Evolutionary conservation across 2,113 vertebrate species (phyloP).

Genomic region (Podocnemis expansa): DNA sequence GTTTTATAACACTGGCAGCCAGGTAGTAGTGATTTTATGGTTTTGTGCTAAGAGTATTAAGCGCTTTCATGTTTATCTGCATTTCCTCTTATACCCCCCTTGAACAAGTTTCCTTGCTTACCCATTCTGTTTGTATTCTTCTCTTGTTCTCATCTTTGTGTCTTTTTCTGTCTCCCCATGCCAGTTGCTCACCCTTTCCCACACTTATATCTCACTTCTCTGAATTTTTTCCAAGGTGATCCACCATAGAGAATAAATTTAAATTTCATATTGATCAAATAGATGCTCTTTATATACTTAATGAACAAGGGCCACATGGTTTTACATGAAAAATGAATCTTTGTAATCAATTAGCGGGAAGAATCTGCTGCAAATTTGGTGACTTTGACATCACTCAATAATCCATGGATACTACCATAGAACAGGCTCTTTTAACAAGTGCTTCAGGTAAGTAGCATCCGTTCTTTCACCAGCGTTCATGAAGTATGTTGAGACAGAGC

Average conservation of each 20-base stretch:
- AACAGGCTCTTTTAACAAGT: neutral
- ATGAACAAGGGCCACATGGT: neutral
- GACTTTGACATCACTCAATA: constrained; percentile 30
- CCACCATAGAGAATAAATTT: neutral
- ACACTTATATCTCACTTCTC: neutral
- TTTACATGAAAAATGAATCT: constrained; percentile 50
- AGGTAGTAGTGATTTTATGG: neutral
- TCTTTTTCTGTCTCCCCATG: rapidly evolving
- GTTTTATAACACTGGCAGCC: neutral
- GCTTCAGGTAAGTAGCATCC: neutral
- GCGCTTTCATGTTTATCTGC: neutral
- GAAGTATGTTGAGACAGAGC: neutral
- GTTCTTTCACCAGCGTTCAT: neutral
- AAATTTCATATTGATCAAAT: neutral
- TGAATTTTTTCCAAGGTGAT: neutral
- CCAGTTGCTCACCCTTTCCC: neutral
- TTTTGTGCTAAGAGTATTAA: neutral
- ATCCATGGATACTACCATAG: constrained; percentile 1
- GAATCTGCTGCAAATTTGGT: constrained; percentile 33
- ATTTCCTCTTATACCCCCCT: neutral
- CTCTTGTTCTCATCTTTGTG: rapidly evolving
- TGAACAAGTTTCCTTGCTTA: neutral
- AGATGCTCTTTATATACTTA: neutral
- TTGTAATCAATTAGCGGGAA: constrained; percentile 59
- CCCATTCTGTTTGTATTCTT: neutral